Percentiles rank a stretch among this genome's conserved stretches.
phyloP scores from a whole-genome alignment of 1,140 invertebrate species.

The Trachymyrmex septentrionalis region DNA sequence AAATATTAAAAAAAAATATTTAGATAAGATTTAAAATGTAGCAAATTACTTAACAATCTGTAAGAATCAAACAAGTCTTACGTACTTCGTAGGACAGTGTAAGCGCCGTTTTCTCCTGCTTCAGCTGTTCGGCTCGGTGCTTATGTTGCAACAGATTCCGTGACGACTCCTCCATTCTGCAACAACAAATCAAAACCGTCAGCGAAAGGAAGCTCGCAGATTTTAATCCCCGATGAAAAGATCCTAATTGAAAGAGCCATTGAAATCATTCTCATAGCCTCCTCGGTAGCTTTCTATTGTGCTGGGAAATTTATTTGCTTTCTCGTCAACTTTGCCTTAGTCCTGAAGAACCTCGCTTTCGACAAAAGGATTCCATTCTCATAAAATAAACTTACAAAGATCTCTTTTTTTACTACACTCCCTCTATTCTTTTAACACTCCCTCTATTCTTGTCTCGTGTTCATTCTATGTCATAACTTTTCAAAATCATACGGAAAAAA shows the following conservation, averaged over 20 bases:
- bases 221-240: constrained; percentile 73
- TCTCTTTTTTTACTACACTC: neutral
- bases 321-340: constrained; percentile 2
- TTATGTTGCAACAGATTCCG: constrained; percentile 92
- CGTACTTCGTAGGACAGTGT: constrained; percentile 92
- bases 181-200: constrained; percentile 80
- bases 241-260: constrained; percentile 68
- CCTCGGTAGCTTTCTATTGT: constrained; percentile 49
- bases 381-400: constrained; percentile 29
- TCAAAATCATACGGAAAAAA: neutral
- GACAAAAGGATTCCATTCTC: constrained; percentile 28
- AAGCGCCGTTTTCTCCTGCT: constrained; percentile 92
- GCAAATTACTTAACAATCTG: neutral
- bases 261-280: constrained; percentile 38
- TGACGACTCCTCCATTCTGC: constrained; percentile 92
- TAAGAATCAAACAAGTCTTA: neutral
- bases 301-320: constrained; percentile 53
- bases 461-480: neutral
- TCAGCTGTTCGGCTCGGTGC: constrained; percentile 91
- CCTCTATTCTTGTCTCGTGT: neutral
- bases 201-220: constrained; percentile 50
- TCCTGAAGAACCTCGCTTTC: constrained; percentile 21
- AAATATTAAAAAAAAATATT: constrained; percentile 9
- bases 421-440: neutral
- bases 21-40: neutral